Evolutionary conservation across 2,888 invertebrate species (phyloP).

Genomic region (Colostygia pectinataria): DNA sequence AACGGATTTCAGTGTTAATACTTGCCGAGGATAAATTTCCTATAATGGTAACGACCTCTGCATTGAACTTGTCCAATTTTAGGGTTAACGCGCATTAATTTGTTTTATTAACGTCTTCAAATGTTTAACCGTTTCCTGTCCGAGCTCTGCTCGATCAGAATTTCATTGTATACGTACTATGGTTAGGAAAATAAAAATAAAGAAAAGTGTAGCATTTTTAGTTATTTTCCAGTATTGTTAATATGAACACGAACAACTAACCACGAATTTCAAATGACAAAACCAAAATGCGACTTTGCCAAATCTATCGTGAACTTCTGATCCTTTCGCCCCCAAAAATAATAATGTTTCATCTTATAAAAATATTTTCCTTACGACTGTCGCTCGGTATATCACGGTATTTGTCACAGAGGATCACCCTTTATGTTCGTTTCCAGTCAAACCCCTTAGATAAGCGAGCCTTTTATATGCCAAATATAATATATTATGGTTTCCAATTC

Average conservation of each 20-base stretch:
- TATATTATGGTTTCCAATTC: conserved; percentile 82
- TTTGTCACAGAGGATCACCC: conserved; percentile 84
- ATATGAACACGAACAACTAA: conserved; percentile 28
- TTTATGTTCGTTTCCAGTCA: conserved; percentile 83
- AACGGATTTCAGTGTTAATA: conserved; percentile 82
- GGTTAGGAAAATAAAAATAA: conserved; percentile 18
- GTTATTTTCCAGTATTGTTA: background rate
- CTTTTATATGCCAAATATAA: conserved; percentile 84
- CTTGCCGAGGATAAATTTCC: conserved; percentile 78
- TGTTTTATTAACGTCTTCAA: conserved; percentile 80
- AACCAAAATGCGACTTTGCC: conserved; percentile 47
- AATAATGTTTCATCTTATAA: conserved; percentile 84
- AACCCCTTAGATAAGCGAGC: conserved; percentile 84
- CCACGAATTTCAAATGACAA: conserved; percentile 30
- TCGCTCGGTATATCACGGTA: conserved; percentile 82
- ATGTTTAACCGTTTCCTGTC: conserved; percentile 77
- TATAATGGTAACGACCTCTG: conserved; percentile 80
- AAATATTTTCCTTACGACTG: conserved; percentile 82
- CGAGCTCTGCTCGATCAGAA: conserved; percentile 56
- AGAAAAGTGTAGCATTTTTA: conserved; percentile 17
- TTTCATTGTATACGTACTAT: conserved; percentile 52
- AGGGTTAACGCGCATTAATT: conserved; percentile 79
- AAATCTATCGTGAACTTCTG: conserved; percentile 76
- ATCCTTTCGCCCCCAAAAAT: conserved; percentile 79
- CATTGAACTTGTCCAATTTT: conserved; percentile 83